Conservation (phyloP, 2,797 vertebrate species). For the Urocyon cinereoargenteus region DNA sequence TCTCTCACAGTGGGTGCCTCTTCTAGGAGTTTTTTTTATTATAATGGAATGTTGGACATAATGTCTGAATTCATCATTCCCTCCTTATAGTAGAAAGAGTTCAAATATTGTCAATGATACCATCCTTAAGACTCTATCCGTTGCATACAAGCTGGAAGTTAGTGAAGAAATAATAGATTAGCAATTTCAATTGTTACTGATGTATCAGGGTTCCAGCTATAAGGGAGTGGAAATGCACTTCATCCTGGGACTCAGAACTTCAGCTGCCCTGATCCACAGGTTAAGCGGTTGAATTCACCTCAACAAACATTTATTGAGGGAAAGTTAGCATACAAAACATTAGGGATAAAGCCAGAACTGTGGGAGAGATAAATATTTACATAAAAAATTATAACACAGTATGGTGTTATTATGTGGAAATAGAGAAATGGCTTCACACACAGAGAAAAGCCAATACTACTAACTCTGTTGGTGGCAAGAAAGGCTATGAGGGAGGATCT, state of each 20-base stretch:
- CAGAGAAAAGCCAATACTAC: not conserved
- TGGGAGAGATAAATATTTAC: not conserved
- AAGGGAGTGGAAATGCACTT: not conserved
- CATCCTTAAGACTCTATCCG: not conserved
- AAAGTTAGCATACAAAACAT: not conserved
- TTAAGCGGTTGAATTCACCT: not conserved
- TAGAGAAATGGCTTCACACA: not conserved
- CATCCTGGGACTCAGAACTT: not conserved
- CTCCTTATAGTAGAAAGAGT: not conserved
- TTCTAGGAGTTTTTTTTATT: not conserved
- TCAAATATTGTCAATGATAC: not conserved
- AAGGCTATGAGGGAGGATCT: not conserved
- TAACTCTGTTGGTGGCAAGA: too few species aligned
- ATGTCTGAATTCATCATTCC: not conserved
- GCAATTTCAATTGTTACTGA: not conserved
- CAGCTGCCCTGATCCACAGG: not conserved
- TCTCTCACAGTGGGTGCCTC: not conserved
- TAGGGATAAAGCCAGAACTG: not conserved
- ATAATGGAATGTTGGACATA: not conserved
- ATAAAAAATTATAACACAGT: not conserved
- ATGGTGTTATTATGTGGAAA: not conserved
- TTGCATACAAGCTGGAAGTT: not conserved
- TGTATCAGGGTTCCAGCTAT: not conserved
- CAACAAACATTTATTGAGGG: not conserved
- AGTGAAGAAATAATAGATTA: not conserved